Conservation (phyloP, 2,888 invertebrate species). For the Sericinus montela region DNA sequence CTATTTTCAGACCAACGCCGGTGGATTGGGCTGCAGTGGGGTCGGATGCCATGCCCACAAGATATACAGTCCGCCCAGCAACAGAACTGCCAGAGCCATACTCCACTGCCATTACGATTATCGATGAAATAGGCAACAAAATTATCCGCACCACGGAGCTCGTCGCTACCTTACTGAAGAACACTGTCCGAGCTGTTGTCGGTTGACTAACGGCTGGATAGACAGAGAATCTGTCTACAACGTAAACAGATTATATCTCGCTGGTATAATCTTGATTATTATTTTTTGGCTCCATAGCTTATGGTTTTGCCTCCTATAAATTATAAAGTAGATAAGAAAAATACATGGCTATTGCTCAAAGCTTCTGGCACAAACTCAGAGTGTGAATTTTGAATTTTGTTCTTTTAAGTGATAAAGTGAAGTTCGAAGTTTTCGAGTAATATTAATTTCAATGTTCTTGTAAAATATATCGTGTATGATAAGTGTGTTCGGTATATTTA, state of each 20-base stretch:
- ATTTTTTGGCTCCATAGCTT: not conserved
- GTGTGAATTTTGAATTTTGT: too few relatives aligned
- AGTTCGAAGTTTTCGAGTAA: too few relatives aligned
- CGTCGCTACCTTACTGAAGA: constrained; percentile 63
- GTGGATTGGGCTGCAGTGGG: constrained; percentile 44
- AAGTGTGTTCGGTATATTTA: too few relatives aligned
- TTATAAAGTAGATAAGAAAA: too few relatives aligned
- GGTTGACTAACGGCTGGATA: constrained; percentile 34
- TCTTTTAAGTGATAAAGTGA: too few relatives aligned
- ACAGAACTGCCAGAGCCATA: constrained; percentile 43
- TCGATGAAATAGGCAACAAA: constrained; percentile 71
- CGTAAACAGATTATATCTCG: not conserved
- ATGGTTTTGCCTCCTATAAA: too few relatives aligned
- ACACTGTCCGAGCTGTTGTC: constrained; percentile 68
- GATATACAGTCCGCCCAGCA: constrained; percentile 50
- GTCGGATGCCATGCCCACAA: constrained; percentile 48
- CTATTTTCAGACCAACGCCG: constrained; percentile 51
- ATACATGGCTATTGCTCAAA: too few relatives aligned
- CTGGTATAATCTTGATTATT: not conserved
- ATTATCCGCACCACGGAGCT: constrained; percentile 71
- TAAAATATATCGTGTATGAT: too few relatives aligned
- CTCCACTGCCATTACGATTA: constrained; percentile 65
- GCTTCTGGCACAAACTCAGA: too few relatives aligned
- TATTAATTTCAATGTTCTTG: too few relatives aligned
- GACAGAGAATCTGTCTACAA: not conserved